These are phyloP conservation scores for Pseudochromis fuscus DNA, from an alignment of 2,797 vertebrate genomes.

Conservation along the genomic window DNA sequence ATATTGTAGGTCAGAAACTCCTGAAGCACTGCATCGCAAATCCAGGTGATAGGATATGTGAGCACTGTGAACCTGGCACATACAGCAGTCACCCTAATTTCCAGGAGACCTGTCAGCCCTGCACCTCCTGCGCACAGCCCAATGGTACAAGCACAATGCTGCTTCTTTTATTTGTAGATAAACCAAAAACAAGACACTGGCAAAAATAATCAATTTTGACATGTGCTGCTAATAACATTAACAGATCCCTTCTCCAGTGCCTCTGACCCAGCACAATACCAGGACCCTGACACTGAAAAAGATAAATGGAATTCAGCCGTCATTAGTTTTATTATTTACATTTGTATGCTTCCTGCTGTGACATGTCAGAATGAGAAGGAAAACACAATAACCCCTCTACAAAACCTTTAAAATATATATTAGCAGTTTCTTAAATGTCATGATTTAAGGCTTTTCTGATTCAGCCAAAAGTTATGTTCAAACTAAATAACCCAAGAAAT, in stretches of 20 bases:
- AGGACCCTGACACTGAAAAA: too few relatives aligned
- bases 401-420: neutral
- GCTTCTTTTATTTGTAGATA: neutral
- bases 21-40: rapidly evolving
- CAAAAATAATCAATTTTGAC: neutral
- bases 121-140: slow-evolving; percentile 51
- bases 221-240: neutral
- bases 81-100: slow-evolving; percentile 27
- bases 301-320: too few relatives aligned
- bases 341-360: too few relatives aligned
- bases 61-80: rapidly evolving
- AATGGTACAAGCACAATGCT: slow-evolving; percentile 58
- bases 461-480: too few relatives aligned
- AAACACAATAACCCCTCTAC: neutral
- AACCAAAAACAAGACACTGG: neutral
- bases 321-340: too few relatives aligned
- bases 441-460: too few relatives aligned
- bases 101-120: neutral
- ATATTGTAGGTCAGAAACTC: slow-evolving; percentile 48
- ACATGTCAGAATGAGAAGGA: neutral
- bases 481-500: too few relatives aligned
- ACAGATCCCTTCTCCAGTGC: too few relatives aligned
- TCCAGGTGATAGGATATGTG: neutral
- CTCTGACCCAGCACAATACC: too few relatives aligned
- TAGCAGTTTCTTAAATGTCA: too few relatives aligned